Evolutionary conservation across 35 echinoderm and acorn worm genomes (phyloP).

Genomic region (Ophiothrix spiculata): DNA sequence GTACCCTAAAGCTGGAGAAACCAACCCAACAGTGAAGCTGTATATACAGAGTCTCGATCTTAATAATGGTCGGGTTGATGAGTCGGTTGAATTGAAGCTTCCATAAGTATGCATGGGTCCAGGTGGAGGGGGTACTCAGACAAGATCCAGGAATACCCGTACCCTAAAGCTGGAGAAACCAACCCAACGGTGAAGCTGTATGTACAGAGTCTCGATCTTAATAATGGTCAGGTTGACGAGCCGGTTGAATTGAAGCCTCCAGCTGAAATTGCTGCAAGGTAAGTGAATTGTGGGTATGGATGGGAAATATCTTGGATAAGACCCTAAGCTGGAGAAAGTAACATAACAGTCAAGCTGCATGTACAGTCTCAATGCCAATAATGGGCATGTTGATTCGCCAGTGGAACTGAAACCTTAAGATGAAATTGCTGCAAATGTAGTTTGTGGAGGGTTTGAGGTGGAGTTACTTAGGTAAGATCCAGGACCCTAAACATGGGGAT

Average conservation of each 20-base stretch:
- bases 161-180: slow-evolving; percentile 69
- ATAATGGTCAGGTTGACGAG: too few species aligned
- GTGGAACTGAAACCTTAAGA: slow-evolving; percentile 49
- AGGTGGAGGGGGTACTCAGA: slow-evolving; percentile 26
- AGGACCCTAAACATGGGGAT: too few species aligned
- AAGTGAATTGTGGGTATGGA: too few species aligned
- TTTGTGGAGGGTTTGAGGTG: too few species aligned
- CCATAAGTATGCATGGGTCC: slow-evolving; percentile 34
- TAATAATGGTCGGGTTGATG: too few species aligned
- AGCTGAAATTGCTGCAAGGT: slow-evolving; percentile 28
- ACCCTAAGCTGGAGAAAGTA: too few species aligned
- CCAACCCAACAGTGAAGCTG: slow-evolving; percentile 48
- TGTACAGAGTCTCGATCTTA: slow-evolving; percentile 2
- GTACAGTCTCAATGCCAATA: too few species aligned
- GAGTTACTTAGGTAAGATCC: too few species aligned
- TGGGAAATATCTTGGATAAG: too few species aligned
- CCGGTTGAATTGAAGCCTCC: slow-evolving; percentile 57
- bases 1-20: slow-evolving; percentile 71
- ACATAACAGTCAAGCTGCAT: too few species aligned
- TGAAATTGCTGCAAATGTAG: slow-evolving; percentile 21
- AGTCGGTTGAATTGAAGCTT: slow-evolving; percentile 43
- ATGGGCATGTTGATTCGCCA: not conserved
- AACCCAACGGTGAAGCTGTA: slow-evolving; percentile 56
- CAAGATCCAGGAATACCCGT: slow-evolving; percentile 37
- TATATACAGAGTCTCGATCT: too few species aligned